Percentiles rank a stretch among this genome's conserved stretches.
Conservation (phyloP, 2,888 invertebrate species). For the Monoplex corrugatus region DNA sequence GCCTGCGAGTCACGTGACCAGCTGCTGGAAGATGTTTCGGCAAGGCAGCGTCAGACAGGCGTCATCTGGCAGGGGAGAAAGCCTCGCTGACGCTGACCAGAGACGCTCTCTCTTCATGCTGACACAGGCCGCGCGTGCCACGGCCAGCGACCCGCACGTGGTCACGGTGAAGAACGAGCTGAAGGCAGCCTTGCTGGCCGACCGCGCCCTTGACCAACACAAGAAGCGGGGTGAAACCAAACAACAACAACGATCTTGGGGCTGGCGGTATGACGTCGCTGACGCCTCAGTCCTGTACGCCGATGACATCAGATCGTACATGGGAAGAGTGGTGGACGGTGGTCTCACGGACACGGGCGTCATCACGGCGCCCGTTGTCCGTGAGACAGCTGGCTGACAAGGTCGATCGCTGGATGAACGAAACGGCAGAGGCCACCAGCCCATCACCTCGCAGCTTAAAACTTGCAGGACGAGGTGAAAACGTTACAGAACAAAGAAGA, state of each 20-base stretch:
- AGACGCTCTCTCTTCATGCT: not conserved
- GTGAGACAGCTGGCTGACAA: slow-evolving; percentile 30
- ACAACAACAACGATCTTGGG: not conserved
- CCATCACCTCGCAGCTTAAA: not conserved
- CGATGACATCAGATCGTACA: not conserved
- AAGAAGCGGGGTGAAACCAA: not conserved
- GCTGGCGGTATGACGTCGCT: not conserved
- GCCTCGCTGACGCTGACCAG: not conserved
- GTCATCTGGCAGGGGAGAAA: not conserved
- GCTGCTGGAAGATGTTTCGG: not conserved
- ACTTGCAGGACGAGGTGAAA: not conserved
- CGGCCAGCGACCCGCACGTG: not conserved
- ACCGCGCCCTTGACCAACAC: not conserved
- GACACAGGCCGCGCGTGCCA: not conserved
- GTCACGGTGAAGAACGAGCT: slow-evolving; percentile 19
- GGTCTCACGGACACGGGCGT: not conserved
- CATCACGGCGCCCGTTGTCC: not conserved
- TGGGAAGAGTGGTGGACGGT: slow-evolving; percentile 14
- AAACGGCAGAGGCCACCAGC: not conserved
- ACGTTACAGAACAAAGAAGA: not conserved
- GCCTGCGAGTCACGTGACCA: not conserved
- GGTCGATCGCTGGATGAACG: slow-evolving; percentile 25
- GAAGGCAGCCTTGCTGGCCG: slow-evolving; percentile 8
- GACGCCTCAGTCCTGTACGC: not conserved
- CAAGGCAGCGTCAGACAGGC: not conserved